phyloP scores from a whole-genome alignment of 2,888 invertebrate species.

The Xestia sexstrigata region DNA sequence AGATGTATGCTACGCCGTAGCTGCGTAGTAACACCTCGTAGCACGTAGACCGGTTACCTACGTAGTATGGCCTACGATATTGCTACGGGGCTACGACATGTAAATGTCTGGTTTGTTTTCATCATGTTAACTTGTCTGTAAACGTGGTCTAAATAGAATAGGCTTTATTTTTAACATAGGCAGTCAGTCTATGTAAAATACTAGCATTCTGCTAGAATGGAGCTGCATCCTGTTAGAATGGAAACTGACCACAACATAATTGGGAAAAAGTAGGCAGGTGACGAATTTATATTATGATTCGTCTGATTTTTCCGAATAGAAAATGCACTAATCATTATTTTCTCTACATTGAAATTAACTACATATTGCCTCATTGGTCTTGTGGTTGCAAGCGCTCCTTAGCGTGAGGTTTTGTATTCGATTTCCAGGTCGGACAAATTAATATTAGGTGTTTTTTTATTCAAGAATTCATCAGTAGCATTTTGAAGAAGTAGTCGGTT shows the following conservation, averaged over 20 bases:
- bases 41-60: conserved; percentile 5
- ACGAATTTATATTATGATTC: too few species aligned
- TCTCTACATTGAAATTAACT: too few species aligned
- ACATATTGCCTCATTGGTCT: too few species aligned
- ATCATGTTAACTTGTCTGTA: neutral
- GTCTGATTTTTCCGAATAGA: too few species aligned
- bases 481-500: too few species aligned
- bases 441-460: too few species aligned
- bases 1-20: conserved; percentile 28
- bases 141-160: neutral
- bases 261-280: too few species aligned
- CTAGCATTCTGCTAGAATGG: too few species aligned
- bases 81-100: conserved; percentile 10
- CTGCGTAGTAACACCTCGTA: conserved; percentile 4
- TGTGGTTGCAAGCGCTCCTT: too few species aligned
- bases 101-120: neutral
- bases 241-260: neutral
- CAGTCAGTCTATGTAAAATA: neutral
- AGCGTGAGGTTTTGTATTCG: too few species aligned
- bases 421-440: too few species aligned
- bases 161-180: neutral
- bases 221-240: neutral
- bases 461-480: neutral
- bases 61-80: neutral
- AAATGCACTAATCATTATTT: too few species aligned